Evolutionary conservation across 2,888 invertebrate genomes (phyloP), one percentile per base, ranked within the genome.

Genomic region (Molanna angustata): DNA sequence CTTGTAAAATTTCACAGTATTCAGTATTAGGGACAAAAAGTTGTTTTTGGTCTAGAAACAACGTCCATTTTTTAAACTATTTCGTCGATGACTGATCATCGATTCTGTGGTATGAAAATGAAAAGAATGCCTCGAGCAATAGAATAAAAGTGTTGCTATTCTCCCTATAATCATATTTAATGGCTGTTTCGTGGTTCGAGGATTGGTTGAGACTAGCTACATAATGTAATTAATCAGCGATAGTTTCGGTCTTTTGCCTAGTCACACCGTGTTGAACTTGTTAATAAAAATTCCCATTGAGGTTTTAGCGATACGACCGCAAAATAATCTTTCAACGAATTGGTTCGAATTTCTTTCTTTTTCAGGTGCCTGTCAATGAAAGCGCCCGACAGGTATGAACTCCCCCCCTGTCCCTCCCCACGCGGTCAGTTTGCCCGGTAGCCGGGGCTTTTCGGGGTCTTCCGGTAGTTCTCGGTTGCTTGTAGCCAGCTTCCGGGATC

Each of bases 301-400:
- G 11, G 11, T n/a, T 20, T 50, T 50, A 43, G 21, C 22, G 13
- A 33, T 35, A 52, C 32, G 32, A 47, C 54, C 49, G 50, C 51
- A 57, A 64, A 76, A 74, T 72, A 66, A 78, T 76, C 69, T 78
- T 80, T 80, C 76, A 79, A 79, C 76, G 76, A 78, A 77, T 77
- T 78, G 78, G 78, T 77, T 77, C 73, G 77, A 74, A 77, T 80
- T 66, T 80, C 75, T 81, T 82, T 80, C 82, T 81, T 82, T 83
- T 83, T 78, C 83, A 83, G 83, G 82, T 83, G 83, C 80, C 82
- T 83, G 82, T 83, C 83, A 79, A 82, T 83, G 80, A 83, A 83
- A 80, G 83, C 83, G 80, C 83, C 82, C 76, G 83, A 83, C 79
- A 83, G 83, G 83, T 83, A 83, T 82, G 68, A 73, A 73, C 72